These are phyloP conservation scores for Dasypolia templi DNA, from an alignment of 2,888 invertebrate species.

Conservation along the genomic window DNA sequence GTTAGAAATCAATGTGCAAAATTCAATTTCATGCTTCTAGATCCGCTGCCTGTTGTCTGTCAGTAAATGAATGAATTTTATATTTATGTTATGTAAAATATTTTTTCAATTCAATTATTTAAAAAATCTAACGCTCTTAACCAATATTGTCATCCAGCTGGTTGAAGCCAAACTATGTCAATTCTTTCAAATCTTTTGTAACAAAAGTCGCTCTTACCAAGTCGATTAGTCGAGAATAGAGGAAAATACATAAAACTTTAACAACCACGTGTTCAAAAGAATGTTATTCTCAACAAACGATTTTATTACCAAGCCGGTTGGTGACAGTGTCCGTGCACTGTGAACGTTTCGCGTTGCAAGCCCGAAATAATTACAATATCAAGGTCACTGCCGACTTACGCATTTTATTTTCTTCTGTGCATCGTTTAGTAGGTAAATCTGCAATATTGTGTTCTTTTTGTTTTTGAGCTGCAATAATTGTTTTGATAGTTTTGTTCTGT, in stretches of 20 bases:
- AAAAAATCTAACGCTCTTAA: not conserved
- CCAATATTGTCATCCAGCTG: not conserved
- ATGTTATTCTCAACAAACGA: constrained; percentile 33
- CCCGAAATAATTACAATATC: constrained; percentile 84
- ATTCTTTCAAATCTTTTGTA: not conserved
- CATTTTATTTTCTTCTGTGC: constrained; percentile 81
- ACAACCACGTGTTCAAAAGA: constrained; percentile 48
- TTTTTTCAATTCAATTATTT: too few species aligned
- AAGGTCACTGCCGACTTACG: constrained; percentile 83
- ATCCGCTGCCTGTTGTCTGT: not conserved
- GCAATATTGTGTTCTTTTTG: constrained; percentile 64
- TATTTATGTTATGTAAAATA: too few species aligned
- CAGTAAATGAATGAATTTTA: not conserved
- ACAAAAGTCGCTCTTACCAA: not conserved
- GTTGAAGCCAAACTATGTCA: not conserved
- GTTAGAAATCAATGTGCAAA: too few species aligned
- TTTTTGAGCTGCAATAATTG: constrained; percentile 52
- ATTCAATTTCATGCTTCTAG: too few species aligned
- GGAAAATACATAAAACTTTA: constrained; percentile 23
- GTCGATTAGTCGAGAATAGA: not conserved
- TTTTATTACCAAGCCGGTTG: constrained; percentile 55
- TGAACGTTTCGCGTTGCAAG: constrained; percentile 68
- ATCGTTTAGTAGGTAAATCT: constrained; percentile 61
- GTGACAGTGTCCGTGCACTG: constrained; percentile 71
- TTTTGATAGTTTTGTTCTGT: constrained; percentile 64